Conservation (phyloP, 2,888 invertebrate species). For the Notodonta ziczac region DNA sequence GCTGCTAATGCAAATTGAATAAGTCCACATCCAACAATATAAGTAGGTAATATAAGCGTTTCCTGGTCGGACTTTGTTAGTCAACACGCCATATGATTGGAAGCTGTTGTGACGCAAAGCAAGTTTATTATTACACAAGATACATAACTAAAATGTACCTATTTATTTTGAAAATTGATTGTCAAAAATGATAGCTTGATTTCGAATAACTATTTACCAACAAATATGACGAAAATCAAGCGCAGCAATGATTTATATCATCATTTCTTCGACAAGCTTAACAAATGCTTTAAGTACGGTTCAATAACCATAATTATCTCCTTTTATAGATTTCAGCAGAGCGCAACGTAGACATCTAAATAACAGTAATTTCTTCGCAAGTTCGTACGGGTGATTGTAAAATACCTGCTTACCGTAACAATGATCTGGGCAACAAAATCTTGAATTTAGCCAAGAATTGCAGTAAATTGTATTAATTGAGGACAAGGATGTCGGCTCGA, state of each 20-base stretch:
- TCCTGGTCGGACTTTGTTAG: neutral
- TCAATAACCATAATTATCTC: conserved; percentile 29
- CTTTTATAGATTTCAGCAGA: conserved; percentile 24
- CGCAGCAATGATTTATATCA: conserved; percentile 7
- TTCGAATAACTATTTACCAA: neutral
- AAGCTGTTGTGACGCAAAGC: neutral
- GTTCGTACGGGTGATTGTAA: conserved; percentile 23
- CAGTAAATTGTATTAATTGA: conserved; percentile 77
- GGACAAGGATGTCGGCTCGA: conserved; percentile 76
- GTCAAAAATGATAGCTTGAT: neutral
- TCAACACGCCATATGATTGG: neutral
- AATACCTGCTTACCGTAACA: conserved; percentile 29
- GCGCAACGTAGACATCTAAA: conserved; percentile 18
- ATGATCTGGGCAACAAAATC: conserved; percentile 52
- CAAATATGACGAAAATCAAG: neutral
- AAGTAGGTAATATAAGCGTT: neutral
- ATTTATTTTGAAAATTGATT: neutral
- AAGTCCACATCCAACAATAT: conserved; percentile 17
- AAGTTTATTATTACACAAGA: neutral
- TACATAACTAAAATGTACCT: no score
- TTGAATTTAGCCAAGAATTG: conserved; percentile 69
- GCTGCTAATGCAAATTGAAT: conserved; percentile 36
- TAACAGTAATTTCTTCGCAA: conserved; percentile 19
- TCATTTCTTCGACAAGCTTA: conserved; percentile 16
- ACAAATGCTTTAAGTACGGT: conserved; percentile 13